Evolutionary conservation across 2,797 vertebrate species (phyloP).

Genomic region (Galago senegalensis): DNA sequence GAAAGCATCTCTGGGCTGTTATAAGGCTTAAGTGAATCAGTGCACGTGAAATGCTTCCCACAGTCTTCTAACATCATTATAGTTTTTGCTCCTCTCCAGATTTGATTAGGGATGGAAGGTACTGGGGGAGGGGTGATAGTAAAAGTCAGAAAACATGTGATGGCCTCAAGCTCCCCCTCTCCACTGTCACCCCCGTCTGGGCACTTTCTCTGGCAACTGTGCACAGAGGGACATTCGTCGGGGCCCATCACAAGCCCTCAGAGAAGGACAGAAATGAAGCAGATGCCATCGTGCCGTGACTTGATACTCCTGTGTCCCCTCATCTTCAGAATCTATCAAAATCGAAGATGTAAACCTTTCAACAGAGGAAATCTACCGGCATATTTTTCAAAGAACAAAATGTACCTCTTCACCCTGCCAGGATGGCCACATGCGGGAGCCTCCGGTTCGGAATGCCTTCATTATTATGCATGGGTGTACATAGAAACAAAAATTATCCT

Average conservation of each 20-base stretch:
- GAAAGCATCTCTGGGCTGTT: background rate
- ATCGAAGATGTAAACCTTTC: conserved; percentile 70
- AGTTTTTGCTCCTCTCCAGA: background rate
- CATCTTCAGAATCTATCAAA: conserved; percentile 74
- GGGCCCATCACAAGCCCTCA: conserved; percentile 69
- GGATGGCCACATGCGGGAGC: background rate
- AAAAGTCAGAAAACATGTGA: background rate
- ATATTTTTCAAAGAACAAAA: conserved; percentile 75
- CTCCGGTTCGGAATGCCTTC: background rate
- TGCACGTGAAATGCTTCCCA: background rate
- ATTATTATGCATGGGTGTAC: background rate
- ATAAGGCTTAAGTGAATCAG: conserved; percentile 5
- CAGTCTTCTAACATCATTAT: background rate
- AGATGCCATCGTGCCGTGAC: conserved; percentile 56
- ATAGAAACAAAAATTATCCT: conserved; percentile 9
- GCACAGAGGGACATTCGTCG: conserved; percentile 18
- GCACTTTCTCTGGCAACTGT: conserved; percentile 59
- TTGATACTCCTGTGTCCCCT: conserved; percentile 44
- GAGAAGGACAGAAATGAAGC: conserved; percentile 59
- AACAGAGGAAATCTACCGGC: conserved; percentile 73
- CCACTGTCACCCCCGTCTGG: rapidly evolving
- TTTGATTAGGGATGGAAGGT: background rate
- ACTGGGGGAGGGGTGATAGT: background rate
- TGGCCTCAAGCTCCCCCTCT: background rate
- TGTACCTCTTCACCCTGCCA: conserved; percentile 49